These are phyloP conservation scores for Drosophila meridiana DNA, from an alignment of 2,888 invertebrate species.

Conservation along the genomic window DNA sequence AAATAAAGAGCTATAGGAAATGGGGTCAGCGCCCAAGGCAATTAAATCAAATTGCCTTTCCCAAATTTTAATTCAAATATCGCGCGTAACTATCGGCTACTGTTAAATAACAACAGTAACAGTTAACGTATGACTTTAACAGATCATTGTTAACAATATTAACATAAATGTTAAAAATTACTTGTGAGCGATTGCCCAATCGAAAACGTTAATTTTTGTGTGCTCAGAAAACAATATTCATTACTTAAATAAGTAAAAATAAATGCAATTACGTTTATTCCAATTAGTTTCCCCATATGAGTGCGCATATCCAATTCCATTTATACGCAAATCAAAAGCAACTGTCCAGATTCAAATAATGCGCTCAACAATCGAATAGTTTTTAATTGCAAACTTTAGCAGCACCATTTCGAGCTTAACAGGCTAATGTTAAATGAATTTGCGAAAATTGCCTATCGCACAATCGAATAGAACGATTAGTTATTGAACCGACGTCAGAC, in stretches of 20 bases:
- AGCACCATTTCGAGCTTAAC: slow-evolving; percentile 22
- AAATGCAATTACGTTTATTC: neutral
- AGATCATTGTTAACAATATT: slow-evolving; percentile 10
- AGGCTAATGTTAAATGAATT: slow-evolving; percentile 8
- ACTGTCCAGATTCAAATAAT: slow-evolving; percentile 12
- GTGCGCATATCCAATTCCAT: neutral
- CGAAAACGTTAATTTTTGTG: slow-evolving; percentile 9
- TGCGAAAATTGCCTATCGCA: neutral
- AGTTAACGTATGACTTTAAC: slow-evolving; percentile 10
- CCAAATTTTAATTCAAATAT: slow-evolving; percentile 27
- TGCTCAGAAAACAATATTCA: neutral
- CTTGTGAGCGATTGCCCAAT: neutral
- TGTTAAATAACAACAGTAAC: neutral
- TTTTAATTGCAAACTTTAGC: neutral
- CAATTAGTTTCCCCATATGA: neutral
- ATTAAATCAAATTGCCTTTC: slow-evolving; percentile 2
- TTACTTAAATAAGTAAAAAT: neutral
- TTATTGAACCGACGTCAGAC: slow-evolving; percentile 41
- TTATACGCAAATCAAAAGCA: neutral
- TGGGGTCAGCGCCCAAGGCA: slow-evolving; percentile 42
- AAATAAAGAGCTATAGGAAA: slow-evolving; percentile 21
- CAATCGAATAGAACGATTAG: slow-evolving; percentile 43
- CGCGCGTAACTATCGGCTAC: slow-evolving; percentile 9
- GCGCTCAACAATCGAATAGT: neutral
- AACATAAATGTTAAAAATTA: neutral